Percentiles rank a stretch among this genome's conserved stretches.
Conservation (phyloP, 2,888 invertebrate genomes). For the Pherbina coryleti region DNA sequence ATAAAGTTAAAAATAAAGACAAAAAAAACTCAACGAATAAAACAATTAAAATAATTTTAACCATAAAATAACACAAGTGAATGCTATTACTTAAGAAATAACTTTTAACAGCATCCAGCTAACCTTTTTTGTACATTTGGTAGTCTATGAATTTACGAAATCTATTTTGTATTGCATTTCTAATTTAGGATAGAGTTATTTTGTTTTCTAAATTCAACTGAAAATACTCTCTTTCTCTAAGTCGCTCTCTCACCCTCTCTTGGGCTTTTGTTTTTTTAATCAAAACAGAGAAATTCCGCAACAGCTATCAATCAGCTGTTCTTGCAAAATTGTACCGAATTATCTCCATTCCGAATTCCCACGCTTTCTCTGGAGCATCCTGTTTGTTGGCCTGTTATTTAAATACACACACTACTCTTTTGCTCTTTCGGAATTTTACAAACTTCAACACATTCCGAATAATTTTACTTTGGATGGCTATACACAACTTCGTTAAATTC, state of each 20-base stretch:
- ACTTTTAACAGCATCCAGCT: no score
- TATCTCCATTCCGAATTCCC: background rate
- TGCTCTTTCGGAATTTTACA: slow-evolving; percentile 40
- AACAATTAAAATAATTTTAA: no score
- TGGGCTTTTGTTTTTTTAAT: background rate
- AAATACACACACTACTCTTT: background rate
- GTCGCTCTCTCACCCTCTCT: background rate
- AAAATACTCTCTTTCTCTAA: background rate
- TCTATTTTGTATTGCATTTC: no score
- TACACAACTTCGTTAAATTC: slow-evolving; percentile 21
- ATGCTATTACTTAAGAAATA: no score
- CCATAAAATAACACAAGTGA: no score
- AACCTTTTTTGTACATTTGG: no score
- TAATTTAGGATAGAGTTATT: no score
- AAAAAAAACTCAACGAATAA: no score
- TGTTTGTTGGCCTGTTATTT: background rate
- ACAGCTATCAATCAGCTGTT: slow-evolving; percentile 39
- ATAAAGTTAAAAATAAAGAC: no score
- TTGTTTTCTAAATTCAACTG: no score
- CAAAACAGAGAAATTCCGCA: slow-evolving; percentile 13
- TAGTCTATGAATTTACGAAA: no score
- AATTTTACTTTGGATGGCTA: slow-evolving; percentile 41
- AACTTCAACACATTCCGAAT: slow-evolving; percentile 51
- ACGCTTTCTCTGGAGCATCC: background rate
- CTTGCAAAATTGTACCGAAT: slow-evolving; percentile 21